Conservation (phyloP, 23 tunicate genomes). For the Diplosoma virens region DNA sequence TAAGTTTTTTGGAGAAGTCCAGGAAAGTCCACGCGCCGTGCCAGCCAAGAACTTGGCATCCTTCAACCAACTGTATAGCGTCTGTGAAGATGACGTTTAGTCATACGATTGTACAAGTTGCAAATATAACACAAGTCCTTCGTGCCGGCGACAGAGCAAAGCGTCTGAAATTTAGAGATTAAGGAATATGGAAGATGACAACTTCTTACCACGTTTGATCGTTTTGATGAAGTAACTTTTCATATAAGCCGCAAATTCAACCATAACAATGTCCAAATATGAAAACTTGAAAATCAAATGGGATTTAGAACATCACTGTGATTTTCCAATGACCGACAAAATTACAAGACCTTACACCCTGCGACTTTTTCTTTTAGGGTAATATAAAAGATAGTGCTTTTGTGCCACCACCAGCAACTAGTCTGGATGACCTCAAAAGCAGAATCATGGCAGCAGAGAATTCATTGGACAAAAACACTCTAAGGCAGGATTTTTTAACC, state of each 20-base stretch:
- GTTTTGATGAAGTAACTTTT: background rate
- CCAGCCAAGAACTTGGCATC: background rate
- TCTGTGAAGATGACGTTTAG: no score
- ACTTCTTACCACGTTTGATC: background rate
- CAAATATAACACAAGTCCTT: no score
- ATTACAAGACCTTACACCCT: background rate
- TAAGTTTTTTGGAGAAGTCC: background rate
- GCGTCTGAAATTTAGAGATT: no score
- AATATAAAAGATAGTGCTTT: background rate
- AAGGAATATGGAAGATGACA: no score
- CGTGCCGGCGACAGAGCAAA: no score
- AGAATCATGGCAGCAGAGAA: background rate
- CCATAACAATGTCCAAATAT: no score
- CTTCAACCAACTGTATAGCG: background rate
- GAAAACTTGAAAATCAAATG: no score
- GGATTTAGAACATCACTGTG: no score
- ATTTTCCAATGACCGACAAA: no score
- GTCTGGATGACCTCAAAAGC: background rate
- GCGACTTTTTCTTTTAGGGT: background rate
- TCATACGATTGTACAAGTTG: no score
- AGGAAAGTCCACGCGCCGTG: no score
- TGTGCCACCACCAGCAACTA: background rate
- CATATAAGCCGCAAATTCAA: no score
- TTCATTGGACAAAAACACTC: background rate
- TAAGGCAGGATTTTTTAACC: background rate